A percentile compares a stretch with the other conserved stretches of the same genome.
Conservation (phyloP, 2,888 invertebrate genomes). For the Ochropleura plecta region DNA sequence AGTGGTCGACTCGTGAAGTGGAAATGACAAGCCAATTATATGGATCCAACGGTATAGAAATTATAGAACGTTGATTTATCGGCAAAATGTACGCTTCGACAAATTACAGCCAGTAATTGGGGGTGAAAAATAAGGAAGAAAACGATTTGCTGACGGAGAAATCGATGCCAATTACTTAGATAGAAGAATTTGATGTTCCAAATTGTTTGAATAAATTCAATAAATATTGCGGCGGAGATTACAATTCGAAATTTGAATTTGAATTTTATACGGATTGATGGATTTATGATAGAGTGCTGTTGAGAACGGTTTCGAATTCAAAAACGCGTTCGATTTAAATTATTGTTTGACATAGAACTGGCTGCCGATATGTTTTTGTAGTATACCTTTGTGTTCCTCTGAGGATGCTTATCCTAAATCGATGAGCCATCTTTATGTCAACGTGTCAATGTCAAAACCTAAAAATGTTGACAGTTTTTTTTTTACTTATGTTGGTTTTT, state of each 20-base stretch:
- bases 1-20: constrained; percentile 54
- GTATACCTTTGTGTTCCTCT: not conserved
- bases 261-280: constrained; percentile 8
- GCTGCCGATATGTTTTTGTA: not conserved
- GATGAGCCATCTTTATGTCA: not conserved
- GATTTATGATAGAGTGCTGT: not conserved
- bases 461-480: too few relatives aligned
- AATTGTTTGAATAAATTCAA: constrained; percentile 23
- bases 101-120: constrained; percentile 22
- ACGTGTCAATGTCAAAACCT: too few relatives aligned
- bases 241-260: constrained; percentile 40
- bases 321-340: not conserved
- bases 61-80: constrained; percentile 33
- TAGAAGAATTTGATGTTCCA: constrained; percentile 17
- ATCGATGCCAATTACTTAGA: constrained; percentile 11
- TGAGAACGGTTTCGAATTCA: constrained; percentile 6
- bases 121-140: constrained; percentile 16
- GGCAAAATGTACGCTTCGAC: constrained; percentile 35
- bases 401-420: not conserved
- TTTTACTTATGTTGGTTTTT: too few relatives aligned
- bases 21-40: constrained; percentile 64
- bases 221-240: constrained; percentile 1
- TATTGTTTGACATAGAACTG: not conserved
- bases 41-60: constrained; percentile 21
- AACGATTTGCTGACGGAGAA: constrained; percentile 18